A percentile compares a stretch with the other conserved stretches of the same genome.
These are phyloP conservation scores for Thamnophis sirtalis DNA, from an alignment of 2,113 vertebrate genomes.

Conservation along the genomic window DNA sequence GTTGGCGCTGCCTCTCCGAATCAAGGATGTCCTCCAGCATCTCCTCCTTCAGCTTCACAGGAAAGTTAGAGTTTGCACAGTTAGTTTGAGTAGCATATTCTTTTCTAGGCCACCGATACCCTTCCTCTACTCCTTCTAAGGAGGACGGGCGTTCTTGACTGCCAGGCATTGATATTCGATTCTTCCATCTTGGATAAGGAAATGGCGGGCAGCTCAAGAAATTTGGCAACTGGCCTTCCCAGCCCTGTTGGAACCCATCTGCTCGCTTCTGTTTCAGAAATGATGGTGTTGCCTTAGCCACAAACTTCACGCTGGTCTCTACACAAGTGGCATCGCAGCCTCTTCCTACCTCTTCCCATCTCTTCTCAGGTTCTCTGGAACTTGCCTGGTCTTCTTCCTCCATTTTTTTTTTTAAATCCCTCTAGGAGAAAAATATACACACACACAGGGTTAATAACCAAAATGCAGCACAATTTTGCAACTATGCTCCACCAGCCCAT, in stretches of 20 bases:
- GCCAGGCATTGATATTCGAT: not conserved
- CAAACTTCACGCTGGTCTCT: not conserved
- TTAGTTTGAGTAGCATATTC: not conserved
- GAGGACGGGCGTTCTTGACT: not conserved
- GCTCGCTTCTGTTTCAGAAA: not conserved
- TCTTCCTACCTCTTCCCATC: not conserved
- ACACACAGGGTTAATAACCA: not conserved
- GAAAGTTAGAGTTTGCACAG: not conserved
- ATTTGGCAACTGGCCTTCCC: not conserved
- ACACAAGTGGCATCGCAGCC: not conserved
- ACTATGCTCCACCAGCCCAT: not conserved
- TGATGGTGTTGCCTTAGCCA: not conserved
- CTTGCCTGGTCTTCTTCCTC: not conserved
- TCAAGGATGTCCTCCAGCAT: not conserved
- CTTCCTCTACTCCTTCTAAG: not conserved
- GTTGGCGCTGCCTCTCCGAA: not conserved
- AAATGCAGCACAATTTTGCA: not conserved
- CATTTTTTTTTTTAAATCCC: not conserved
- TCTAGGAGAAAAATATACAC: not conserved
- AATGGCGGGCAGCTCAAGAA: not conserved
- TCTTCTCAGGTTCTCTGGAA: not conserved
- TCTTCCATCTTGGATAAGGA: not conserved
- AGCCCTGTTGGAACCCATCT: not conserved
- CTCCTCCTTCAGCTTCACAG: slow-evolving; percentile 6
- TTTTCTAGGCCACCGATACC: not conserved